A percentile compares a stretch with the other conserved stretches of the same genome.
Evolutionary conservation across 2,113 vertebrate species (phyloP).

Genomic region (Stigmatopora argus): DNA sequence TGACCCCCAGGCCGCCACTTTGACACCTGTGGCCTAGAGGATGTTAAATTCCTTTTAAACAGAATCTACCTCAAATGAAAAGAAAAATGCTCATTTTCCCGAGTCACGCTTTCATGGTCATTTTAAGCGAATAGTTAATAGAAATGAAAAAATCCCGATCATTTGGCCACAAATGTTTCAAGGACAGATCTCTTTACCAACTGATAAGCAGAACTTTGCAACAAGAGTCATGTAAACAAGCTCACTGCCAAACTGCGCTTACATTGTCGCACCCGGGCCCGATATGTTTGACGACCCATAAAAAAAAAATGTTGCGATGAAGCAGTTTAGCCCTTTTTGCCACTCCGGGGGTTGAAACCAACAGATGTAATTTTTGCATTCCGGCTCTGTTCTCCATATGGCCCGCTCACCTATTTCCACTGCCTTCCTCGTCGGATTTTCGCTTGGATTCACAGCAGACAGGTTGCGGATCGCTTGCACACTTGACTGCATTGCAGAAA

Average conservation of each 20-base stretch:
- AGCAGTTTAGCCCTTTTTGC: slow-evolving; percentile 55
- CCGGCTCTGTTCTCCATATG: slow-evolving; percentile 63
- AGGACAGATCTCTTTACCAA: slow-evolving; percentile 36
- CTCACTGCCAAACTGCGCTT: neutral
- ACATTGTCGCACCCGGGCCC: slow-evolving; percentile 13
- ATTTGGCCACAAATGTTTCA: slow-evolving; percentile 37
- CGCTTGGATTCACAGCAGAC: slow-evolving; percentile 37
- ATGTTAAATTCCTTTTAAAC: no score
- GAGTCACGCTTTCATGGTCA: no score
- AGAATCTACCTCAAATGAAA: no score
- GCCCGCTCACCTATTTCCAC: slow-evolving; percentile 30
- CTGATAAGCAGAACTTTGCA: slow-evolving; percentile 24
- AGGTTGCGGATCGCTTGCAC: slow-evolving; percentile 42
- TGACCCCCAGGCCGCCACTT: no score
- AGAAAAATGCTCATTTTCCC: no score
- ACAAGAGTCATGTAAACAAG: slow-evolving; percentile 34
- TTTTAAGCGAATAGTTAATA: no score
- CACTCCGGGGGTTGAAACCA: slow-evolving; percentile 41
- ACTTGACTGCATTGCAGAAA: slow-evolving; percentile 26
- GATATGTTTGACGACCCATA: slow-evolving; percentile 29
- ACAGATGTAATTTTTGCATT: slow-evolving; percentile 66
- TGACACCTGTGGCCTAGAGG: no score
- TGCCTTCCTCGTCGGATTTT: slow-evolving; percentile 14
- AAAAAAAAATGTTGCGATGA: slow-evolving; percentile 54
- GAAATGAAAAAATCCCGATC: neutral